Conservation (phyloP, 2,113 vertebrate species). For the Dendrocopos noguchii region DNA sequence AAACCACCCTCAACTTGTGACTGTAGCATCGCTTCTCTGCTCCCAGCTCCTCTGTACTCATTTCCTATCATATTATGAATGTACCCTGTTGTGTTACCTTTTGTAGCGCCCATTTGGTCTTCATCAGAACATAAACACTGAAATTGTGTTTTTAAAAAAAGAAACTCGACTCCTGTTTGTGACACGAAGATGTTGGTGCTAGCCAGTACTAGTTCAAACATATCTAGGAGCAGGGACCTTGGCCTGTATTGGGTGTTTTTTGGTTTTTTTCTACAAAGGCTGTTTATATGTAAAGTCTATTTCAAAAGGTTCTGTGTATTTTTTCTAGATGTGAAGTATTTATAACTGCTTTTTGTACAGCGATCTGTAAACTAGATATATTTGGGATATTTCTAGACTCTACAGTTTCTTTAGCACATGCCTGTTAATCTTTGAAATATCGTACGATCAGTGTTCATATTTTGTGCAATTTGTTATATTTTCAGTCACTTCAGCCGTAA, state of each 20-base stretch:
- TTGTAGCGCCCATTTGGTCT: background rate
- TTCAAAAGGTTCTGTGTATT: constrained; percentile 89
- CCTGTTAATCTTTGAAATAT: constrained; percentile 73
- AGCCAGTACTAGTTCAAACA: constrained; percentile 68
- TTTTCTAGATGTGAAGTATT: constrained; percentile 95
- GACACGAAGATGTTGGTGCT: constrained; percentile 76
- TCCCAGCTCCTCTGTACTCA: background rate
- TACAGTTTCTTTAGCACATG: constrained; percentile 72
- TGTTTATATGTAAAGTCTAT: constrained; percentile 88
- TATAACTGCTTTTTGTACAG: constrained; percentile 94
- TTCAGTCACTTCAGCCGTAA: constrained; percentile 75
- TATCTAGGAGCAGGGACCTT: background rate
- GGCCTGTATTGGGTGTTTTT: background rate
- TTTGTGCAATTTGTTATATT: constrained; percentile 87
- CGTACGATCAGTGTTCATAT: constrained; percentile 85
- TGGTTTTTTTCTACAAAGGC: constrained; percentile 76
- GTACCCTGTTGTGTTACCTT: background rate
- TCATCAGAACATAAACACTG: background rate
- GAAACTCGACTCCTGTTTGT: constrained; percentile 27
- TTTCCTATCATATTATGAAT: background rate
- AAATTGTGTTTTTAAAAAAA: background rate
- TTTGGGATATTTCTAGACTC: constrained; percentile 81
- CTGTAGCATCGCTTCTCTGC: background rate
- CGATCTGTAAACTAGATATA: constrained; percentile 82
- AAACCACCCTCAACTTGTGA: background rate